Evolutionary conservation across 2,113 vertebrate genomes (phyloP).

Genomic region (Tangachromis dhanisi): DNA sequence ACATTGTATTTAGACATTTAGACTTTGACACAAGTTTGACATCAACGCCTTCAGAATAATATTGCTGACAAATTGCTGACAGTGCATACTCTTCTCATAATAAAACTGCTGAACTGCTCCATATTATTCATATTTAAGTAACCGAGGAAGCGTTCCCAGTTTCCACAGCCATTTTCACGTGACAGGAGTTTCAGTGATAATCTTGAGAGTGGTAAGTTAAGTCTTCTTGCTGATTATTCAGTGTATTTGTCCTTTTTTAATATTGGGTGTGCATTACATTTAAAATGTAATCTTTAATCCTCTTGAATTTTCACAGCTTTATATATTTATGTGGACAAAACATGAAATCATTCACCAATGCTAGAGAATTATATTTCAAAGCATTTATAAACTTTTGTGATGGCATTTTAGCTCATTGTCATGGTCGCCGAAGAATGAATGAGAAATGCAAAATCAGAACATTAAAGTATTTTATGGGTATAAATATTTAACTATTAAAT

Average conservation of each 20-base stretch:
- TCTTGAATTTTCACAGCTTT: not conserved
- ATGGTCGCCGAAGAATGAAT: not conserved
- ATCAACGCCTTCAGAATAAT: rapidly evolving
- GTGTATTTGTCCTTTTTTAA: not conserved
- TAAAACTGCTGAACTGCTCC: not conserved
- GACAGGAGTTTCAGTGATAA: not conserved
- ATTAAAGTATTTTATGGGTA: not conserved
- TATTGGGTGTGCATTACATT: not conserved
- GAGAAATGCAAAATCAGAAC: not conserved
- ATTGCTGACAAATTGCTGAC: not conserved
- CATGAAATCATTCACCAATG: not conserved
- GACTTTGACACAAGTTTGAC: not conserved
- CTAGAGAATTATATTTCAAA: not conserved
- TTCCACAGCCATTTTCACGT: not conserved
- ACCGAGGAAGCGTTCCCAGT: not conserved
- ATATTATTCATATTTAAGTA: not conserved
- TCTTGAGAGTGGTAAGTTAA: not conserved
- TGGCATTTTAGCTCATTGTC: not conserved
- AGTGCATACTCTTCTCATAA: not conserved
- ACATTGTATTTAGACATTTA: not conserved
- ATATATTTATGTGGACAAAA: not conserved
- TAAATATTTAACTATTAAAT: not conserved
- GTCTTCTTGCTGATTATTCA: not conserved
- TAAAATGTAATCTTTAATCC: not conserved
- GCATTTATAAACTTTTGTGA: not conserved